Evolutionary conservation across 2,113 vertebrate genomes (phyloP), one percentile per base, ranked within the genome.

Genomic region (Tachuris rubrigastra): DNA sequence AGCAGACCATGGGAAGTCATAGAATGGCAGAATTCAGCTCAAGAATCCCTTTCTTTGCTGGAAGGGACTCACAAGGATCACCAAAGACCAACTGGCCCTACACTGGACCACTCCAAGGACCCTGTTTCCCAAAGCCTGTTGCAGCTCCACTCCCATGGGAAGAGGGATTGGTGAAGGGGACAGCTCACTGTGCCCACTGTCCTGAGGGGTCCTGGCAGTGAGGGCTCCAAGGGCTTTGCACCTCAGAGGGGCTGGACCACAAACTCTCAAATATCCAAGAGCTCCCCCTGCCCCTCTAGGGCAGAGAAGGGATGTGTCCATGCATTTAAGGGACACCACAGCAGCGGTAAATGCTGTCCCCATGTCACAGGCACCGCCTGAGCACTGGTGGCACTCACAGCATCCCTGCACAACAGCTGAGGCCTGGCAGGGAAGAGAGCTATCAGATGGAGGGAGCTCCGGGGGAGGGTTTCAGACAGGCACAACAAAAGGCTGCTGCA

Each of bases 401-500:
- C 76, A 35, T 60, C 52, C 3, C 89, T 15, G 79, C 85, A 31
- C 37, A 14, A 4, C 46, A 62, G 85, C 63, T 10, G 71, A 73
- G 79, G 85, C 9, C 72, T 49, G 86, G 89, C 89, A 83, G 95
- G 77, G 69, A 79, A 53, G 58, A 49, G 89, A 95, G 81, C n/a
- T 28, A 25, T 81, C 84, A 91, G 87, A 78, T 53, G 89, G 89
- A 91, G 91, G 27, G 31, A 91, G 90, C 95, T 52, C 60, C 16
- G 8, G 94, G 95, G 89, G 77, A 84, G 84, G 78, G 44, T 71
- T 77, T 56, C 13, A 73, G 89, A 52, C 14, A 88, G 66, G 66
- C 91, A 91, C 89, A 85, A 85, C 89, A 85, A 60, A 86, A n/a
- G 59, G 87, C 79, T 60, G 81, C 89, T 91, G 94, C 87, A 74